Conservation (phyloP, 2,797 vertebrate genomes). For the Huso huso region DNA sequence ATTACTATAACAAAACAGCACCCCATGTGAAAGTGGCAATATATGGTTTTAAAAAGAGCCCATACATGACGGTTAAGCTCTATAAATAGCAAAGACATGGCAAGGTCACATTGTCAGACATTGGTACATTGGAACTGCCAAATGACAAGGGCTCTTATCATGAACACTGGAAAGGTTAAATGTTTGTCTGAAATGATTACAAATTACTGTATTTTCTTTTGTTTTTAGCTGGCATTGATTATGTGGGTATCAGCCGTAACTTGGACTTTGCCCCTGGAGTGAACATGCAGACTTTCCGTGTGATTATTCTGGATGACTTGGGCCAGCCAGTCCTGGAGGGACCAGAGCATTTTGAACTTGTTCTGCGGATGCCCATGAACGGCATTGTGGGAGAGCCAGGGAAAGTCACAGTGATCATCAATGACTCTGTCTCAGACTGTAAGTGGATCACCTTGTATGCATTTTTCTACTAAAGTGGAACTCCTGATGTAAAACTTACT, state of each 20-base stretch:
- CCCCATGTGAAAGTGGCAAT: too few species aligned
- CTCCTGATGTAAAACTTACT: too few species aligned
- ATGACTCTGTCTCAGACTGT: conserved; percentile 85
- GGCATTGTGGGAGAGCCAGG: conserved; percentile 79
- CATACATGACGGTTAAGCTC: conserved; percentile 8
- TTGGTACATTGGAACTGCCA: conserved; percentile 21
- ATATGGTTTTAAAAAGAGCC: too few species aligned
- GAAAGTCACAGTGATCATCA: conserved; percentile 73
- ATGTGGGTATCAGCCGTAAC: conserved; percentile 86
- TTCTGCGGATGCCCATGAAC: conserved; percentile 82
- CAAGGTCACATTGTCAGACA: conserved; percentile 30
- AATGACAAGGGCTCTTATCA: conserved; percentile 28
- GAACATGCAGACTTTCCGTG: conserved; percentile 74
- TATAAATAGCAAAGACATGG: conserved; percentile 24
- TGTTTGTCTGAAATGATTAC: conserved; percentile 23
- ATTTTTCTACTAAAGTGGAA: conserved; percentile 17
- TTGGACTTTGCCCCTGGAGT: conserved; percentile 86
- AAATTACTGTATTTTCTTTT: conserved; percentile 26
- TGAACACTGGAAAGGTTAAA: conserved; percentile 29
- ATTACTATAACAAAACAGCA: too few species aligned
- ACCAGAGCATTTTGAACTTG: conserved; percentile 78
- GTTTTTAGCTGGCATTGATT: conserved; percentile 77
- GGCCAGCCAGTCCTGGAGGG: conserved; percentile 83
- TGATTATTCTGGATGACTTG: conserved; percentile 83
- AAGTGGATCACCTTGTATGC: conserved; percentile 43